Percentiles rank a stretch among this genome's conserved stretches.
Conservation (phyloP, 1,140 invertebrate species). For the Sycobia sp. region DNA sequence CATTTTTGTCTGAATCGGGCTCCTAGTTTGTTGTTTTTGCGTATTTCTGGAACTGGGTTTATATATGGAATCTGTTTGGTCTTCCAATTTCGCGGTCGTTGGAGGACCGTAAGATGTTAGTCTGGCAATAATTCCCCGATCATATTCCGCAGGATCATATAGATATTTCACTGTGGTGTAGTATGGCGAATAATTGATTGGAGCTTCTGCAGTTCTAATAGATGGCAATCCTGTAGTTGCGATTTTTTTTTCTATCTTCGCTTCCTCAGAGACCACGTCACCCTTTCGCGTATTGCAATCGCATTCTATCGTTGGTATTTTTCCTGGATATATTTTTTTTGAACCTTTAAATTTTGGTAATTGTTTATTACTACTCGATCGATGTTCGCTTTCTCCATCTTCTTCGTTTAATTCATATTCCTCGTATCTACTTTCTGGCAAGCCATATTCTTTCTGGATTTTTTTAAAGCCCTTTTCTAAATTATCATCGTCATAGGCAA, state of each 20-base stretch:
- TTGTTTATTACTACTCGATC: background rate
- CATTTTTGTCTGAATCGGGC: background rate
- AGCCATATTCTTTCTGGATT: conserved; percentile 30
- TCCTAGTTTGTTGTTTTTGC: background rate
- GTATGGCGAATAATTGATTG: background rate
- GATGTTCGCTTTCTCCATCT: background rate
- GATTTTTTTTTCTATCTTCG: background rate
- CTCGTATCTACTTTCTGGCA: conserved; percentile 32
- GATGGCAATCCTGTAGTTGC: background rate
- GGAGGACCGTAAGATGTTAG: conserved; percentile 17
- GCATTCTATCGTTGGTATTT: conserved; percentile 1
- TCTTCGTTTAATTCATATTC: conserved; percentile 35
- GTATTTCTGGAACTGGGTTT: background rate
- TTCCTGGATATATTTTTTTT: background rate
- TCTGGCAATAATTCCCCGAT: conserved; percentile 19
- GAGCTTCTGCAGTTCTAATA: background rate
- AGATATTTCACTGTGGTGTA: conserved; percentile 1
- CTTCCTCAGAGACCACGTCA: background rate
- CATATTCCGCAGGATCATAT: conserved; percentile 2
- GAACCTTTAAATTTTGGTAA: too few relatives aligned
- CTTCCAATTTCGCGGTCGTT: conserved; percentile 3
- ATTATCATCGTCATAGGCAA: conserved; percentile 11
- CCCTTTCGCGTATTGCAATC: conserved; percentile 1
- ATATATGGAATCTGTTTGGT: background rate
- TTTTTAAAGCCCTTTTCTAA: conserved; percentile 9